Conservation (phyloP, 2,113 vertebrate species). For the Cromileptes altivelis region DNA sequence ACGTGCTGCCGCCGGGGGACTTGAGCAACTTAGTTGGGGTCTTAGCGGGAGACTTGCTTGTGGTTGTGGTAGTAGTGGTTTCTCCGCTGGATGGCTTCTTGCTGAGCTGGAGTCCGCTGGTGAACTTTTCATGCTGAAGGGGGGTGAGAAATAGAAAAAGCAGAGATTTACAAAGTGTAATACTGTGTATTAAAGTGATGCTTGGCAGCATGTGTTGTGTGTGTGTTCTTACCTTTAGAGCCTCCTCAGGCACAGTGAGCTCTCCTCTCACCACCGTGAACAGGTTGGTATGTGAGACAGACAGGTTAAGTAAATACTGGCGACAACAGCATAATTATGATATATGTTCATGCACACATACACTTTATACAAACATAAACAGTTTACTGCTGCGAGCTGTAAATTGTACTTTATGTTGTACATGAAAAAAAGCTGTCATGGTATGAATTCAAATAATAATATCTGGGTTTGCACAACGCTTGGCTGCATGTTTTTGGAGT, state of each 20-base stretch:
- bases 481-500: background rate
- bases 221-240: conserved; percentile 90
- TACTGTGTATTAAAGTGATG: background rate
- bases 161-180: background rate
- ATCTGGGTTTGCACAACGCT: background rate
- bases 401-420: background rate
- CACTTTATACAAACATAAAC: background rate
- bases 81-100: conserved; percentile 90
- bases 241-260: conserved; percentile 97
- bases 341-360: background rate
- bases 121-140: conserved; percentile 97
- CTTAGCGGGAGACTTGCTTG: conserved; percentile 71
- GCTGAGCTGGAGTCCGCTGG: conserved; percentile 95
- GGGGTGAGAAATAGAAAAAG: conserved; percentile 16
- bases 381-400: background rate
- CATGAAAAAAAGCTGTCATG: background rate
- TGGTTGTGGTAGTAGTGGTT: conserved; percentile 61
- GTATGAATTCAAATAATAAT: background rate
- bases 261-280: conserved; percentile 97
- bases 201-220: conserved; percentile 4
- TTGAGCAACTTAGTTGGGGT: conserved; percentile 85
- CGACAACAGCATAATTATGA: background rate
- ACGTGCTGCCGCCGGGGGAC: conserved; percentile 70
- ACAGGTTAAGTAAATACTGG: conserved; percentile 83
- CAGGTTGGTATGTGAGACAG: conserved; percentile 94